Evolutionary conservation across 2,888 invertebrate genomes (phyloP).

Genomic region (Drosophila colorata): DNA sequence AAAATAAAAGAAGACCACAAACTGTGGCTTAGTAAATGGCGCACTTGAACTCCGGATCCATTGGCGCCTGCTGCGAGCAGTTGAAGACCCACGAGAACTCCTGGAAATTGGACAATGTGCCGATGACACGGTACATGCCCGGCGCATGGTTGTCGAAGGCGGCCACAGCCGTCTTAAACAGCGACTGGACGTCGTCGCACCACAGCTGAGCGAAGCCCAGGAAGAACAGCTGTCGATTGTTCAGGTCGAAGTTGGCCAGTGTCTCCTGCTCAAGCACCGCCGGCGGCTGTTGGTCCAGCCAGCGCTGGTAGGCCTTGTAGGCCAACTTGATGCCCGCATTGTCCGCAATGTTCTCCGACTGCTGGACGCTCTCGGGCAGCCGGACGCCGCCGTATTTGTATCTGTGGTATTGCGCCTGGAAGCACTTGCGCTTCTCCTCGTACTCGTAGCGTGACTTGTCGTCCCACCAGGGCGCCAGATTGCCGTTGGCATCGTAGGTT

Average conservation of each 20-base stretch:
- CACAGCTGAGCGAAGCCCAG: conserved; percentile 80
- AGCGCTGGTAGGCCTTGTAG: conserved; percentile 78
- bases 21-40: conserved; percentile 69
- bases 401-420: conserved; percentile 80
- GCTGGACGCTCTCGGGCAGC: conserved; percentile 59
- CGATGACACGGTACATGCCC: conserved; percentile 79
- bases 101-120: conserved; percentile 80
- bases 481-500: conserved; percentile 72
- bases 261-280: conserved; percentile 59
- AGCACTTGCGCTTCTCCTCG: conserved; percentile 77
- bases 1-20: background rate
- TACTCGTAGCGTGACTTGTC: conserved; percentile 70
- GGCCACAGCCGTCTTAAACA: conserved; percentile 56
- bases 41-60: conserved; percentile 83
- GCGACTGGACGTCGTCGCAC: conserved; percentile 77
- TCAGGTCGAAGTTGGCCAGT: conserved; percentile 65
- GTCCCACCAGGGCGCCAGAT: conserved; percentile 79
- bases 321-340: conserved; percentile 82
- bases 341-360: conserved; percentile 83
- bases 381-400: conserved; percentile 66
- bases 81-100: conserved; percentile 83
- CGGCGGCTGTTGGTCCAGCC: conserved; percentile 64
- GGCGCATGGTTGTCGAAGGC: conserved; percentile 64
- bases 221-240: conserved; percentile 79
- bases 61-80: conserved; percentile 70